These are phyloP conservation scores for Ptychadena robeensis DNA, from an alignment of 2,797 vertebrate species.

Conservation along the genomic window DNA sequence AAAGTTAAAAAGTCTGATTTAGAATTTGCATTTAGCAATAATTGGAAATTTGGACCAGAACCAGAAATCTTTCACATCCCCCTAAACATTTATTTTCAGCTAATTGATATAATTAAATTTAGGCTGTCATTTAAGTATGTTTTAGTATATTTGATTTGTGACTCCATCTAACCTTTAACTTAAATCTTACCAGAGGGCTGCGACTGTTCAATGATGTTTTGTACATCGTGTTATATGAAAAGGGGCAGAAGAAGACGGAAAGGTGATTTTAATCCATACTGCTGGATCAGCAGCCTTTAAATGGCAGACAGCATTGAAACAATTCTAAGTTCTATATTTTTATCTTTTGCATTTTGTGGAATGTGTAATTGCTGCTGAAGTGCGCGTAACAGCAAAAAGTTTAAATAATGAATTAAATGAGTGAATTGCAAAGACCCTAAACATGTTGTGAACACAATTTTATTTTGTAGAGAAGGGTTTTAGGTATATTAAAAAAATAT, in stretches of 20 bases:
- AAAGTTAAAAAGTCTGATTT: slow-evolving; percentile 57
- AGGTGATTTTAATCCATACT: slow-evolving; percentile 29
- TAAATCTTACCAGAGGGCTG: slow-evolving; percentile 39
- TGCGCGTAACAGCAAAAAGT: background rate
- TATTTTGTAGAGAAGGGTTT: too few species aligned
- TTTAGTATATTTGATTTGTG: slow-evolving; percentile 53
- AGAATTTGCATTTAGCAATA: slow-evolving; percentile 63
- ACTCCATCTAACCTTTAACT: slow-evolving; percentile 44
- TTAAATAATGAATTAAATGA: background rate
- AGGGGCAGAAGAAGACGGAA: slow-evolving; percentile 4
- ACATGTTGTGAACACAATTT: background rate
- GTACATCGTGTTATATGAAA: slow-evolving; percentile 20
- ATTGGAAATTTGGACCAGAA: slow-evolving; percentile 60
- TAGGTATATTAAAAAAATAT: too few species aligned
- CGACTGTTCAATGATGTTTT: slow-evolving; percentile 33
- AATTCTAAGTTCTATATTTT: background rate
- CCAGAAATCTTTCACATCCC: slow-evolving; percentile 58
- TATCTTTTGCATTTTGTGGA: background rate
- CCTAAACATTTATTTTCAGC: slow-evolving; percentile 60
- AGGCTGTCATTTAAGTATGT: slow-evolving; percentile 55
- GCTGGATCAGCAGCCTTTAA: slow-evolving; percentile 35
- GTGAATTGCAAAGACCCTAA: background rate
- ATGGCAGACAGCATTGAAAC: slow-evolving; percentile 19
- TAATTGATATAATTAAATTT: slow-evolving; percentile 62
- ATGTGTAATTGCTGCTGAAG: background rate